phyloP scores from a whole-genome alignment of 2,888 invertebrate species.

The Hypena proboscidalis region DNA sequence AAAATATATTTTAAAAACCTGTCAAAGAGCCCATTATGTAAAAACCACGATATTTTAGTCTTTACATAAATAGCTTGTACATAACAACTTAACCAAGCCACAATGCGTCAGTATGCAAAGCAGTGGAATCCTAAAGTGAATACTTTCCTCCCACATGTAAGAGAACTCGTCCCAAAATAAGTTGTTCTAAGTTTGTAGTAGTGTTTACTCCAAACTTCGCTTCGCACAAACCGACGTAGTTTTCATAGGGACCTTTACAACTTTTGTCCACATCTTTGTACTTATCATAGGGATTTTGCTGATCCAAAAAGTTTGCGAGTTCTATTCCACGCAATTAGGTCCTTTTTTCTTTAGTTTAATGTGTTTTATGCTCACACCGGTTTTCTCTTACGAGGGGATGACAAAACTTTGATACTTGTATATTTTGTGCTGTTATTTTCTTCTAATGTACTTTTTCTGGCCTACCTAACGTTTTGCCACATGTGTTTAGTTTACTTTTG shows the following conservation, averaged over 20 bases:
- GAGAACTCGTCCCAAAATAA: constrained; percentile 42
- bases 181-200: constrained; percentile 38
- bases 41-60: too few species aligned
- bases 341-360: constrained; percentile 8
- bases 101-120: not conserved
- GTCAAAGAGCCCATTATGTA: too few species aligned
- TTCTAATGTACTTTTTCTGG: too few species aligned
- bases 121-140: constrained; percentile 3
- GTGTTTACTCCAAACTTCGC: constrained; percentile 43
- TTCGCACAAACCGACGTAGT: constrained; percentile 38
- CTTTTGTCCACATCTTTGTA: constrained; percentile 42
- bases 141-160: constrained; percentile 4
- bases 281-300: constrained; percentile 44
- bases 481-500: too few species aligned
- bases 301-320: constrained; percentile 45
- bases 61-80: too few species aligned
- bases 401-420: not conserved
- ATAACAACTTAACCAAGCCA: too few species aligned
- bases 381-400: not conserved
- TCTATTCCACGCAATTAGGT: constrained; percentile 35
- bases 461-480: too few species aligned
- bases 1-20: not conserved
- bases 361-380: not conserved
- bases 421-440: too few species aligned
- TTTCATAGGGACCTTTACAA: constrained; percentile 42